Evolutionary conservation across 1,140 invertebrate genomes (phyloP), one percentile per base, ranked within the genome.

Genomic region (Dendrolimus kikuchii): DNA sequence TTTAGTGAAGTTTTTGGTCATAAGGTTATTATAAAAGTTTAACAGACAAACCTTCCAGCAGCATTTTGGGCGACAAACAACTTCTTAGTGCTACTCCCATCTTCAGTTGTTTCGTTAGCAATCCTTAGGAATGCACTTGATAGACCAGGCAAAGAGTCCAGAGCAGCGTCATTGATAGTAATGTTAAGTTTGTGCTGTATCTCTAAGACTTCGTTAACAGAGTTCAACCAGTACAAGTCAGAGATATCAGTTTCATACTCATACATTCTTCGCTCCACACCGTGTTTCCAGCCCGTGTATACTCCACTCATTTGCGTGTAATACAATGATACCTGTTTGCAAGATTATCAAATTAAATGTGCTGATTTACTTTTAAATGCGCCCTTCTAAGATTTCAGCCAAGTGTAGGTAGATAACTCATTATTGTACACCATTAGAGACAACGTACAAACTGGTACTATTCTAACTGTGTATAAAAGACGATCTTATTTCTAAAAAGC

Each of bases 171-270:
- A 50, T 76, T 72, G 23, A 84, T 51, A 5, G 78, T 64, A 10
- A 87, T 71, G 64, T 88, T 87, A 10, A 87, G 54, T 55, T 85
- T 81, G 38, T 74, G 68, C 53, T 87, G 82, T 23, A 87, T 68
- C 82, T 96, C 94, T 53, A 91, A 89, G 2, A 97, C 86, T 74
- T 98, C 96, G 0, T 93, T 91, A 7, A 92, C 89, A 45, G 95
- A 90, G 59, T 94, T 94, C 62, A 95, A 82, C 88, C 93, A 92
- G 58, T 93, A 88, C 55, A 94, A 91, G 71, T 94, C 92, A 3
- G 89, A 88, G 3, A 89, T 77, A 46, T 90, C 86, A 39, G 92
- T 89, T 51, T 91, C 89, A 46, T 89, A 88, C 7, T 91, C 89
- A 23, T 90, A 88, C 54, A 89, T 88, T 59, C 90, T 93, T 42